Evolutionary conservation across 2,888 invertebrate species (phyloP).

Genomic region (Endomychus coccineus): DNA sequence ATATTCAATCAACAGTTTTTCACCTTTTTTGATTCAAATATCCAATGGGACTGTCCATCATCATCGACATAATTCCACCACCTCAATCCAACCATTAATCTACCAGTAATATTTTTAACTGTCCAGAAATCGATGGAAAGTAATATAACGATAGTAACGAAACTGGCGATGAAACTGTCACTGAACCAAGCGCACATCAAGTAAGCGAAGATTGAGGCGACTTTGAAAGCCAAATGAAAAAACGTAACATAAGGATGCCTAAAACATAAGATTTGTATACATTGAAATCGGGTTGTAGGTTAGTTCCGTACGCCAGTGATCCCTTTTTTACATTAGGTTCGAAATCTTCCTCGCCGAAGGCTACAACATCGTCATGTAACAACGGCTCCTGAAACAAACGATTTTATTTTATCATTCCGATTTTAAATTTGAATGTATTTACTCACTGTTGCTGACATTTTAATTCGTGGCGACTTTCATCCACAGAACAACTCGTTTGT

Average conservation of each 20-base stretch:
- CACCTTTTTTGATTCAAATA: slow-evolving; percentile 92
- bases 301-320: slow-evolving; percentile 28
- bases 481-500: too few species aligned
- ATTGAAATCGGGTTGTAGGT: background rate
- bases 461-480: too few species aligned
- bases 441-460: too few species aligned
- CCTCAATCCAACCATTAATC: slow-evolving; percentile 87
- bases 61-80: slow-evolving; percentile 99
- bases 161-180: slow-evolving; percentile 90
- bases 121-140: slow-evolving; percentile 99
- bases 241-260: slow-evolving; percentile 90
- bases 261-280: slow-evolving; percentile 33
- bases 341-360: slow-evolving; percentile 78
- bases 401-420: too few species aligned
- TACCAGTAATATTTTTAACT: slow-evolving; percentile 93
- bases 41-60: slow-evolving; percentile 95
- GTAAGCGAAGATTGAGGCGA: slow-evolving; percentile 76
- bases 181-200: slow-evolving; percentile 86
- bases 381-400: slow-evolving; percentile 78
- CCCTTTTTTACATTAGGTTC: slow-evolving; percentile 36
- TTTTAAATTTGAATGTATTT: too few species aligned
- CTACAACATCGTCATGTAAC: slow-evolving; percentile 78
- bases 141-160: slow-evolving; percentile 81
- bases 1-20: slow-evolving; percentile 18
- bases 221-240: slow-evolving; percentile 85